Evolutionary conservation across 2,797 vertebrate genomes (phyloP).

Genomic region (Neosilurus mollespiculum): DNA sequence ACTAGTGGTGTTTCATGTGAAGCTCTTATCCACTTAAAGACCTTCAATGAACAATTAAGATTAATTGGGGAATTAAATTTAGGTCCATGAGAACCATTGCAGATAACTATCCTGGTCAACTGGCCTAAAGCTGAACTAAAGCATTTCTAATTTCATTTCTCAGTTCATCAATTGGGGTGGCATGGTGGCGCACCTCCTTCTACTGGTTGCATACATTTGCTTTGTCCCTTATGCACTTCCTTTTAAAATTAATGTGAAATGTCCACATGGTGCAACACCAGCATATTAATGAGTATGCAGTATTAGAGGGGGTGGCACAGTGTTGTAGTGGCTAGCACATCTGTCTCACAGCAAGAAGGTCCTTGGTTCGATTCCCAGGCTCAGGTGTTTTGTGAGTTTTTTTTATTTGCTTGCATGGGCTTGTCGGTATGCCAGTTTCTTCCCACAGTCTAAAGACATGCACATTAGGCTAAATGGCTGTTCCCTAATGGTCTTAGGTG

Average conservation of each 20-base stretch:
- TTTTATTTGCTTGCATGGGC: no score
- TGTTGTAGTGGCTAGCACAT: no score
- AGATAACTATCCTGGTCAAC: constrained; percentile 7
- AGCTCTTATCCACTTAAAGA: constrained; percentile 34
- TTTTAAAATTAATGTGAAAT: background rate
- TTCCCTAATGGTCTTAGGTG: no score
- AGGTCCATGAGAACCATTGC: constrained; percentile 25
- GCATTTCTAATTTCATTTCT: constrained; percentile 31
- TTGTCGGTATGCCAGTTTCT: no score
- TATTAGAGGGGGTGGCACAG: no score
- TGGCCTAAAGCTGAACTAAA: constrained; percentile 22
- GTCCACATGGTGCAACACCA: background rate
- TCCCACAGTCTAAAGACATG: no score
- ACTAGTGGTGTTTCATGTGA: constrained; percentile 14
- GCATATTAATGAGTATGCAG: background rate
- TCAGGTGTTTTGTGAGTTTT: no score
- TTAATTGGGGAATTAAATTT: constrained; percentile 39
- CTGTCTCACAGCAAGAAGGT: no score
- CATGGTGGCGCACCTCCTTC: no score
- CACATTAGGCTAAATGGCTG: no score
- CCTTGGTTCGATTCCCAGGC: no score
- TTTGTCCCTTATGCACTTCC: background rate
- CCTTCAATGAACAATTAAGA: constrained; percentile 43
- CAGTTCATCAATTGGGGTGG: constrained; percentile 7
- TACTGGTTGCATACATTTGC: background rate